Evolutionary conservation across 30 jellyfish, hydroid and myxozoan species (phyloP).

Genomic region (Clytia hemisphaerica): DNA sequence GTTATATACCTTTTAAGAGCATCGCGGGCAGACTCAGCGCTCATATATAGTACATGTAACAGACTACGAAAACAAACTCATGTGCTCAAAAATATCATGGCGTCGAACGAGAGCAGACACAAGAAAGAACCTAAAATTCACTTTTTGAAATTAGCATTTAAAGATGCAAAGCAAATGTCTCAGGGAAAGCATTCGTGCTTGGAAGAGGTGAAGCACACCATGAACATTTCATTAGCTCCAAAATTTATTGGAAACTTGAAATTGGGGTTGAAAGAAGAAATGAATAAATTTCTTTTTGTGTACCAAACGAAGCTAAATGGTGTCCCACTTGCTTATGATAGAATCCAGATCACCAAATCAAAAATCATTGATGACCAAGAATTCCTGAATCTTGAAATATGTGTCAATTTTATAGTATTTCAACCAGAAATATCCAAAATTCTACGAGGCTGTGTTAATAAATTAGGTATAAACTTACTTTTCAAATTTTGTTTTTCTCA

Average conservation of each 20-base stretch:
- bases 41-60: too few relatives aligned
- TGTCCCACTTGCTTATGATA: slow-evolving; percentile 26
- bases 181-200: slow-evolving; percentile 3
- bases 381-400: neutral
- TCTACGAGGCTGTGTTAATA: slow-evolving; percentile 18
- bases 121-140: neutral
- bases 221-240: slow-evolving; percentile 19
- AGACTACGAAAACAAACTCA: too few relatives aligned
- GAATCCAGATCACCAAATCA: neutral
- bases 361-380: slow-evolving; percentile 26
- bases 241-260: slow-evolving; percentile 7
- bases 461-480: too few relatives aligned
- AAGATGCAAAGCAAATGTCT: slow-evolving; percentile 20
- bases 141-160: neutral
- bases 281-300: slow-evolving; percentile 11
- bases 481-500: too few relatives aligned
- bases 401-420: slow-evolving; percentile 13
- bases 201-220: neutral
- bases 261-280: slow-evolving; percentile 14
- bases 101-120: too few relatives aligned
- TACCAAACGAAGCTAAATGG: slow-evolving; percentile 14
- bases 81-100: too few relatives aligned
- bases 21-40: too few relatives aligned
- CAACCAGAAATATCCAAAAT: slow-evolving; percentile 11
- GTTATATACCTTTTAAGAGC: too few relatives aligned